Conservation (phyloP, 2,797 vertebrate species). For the Tamandua tetradactyla region DNA sequence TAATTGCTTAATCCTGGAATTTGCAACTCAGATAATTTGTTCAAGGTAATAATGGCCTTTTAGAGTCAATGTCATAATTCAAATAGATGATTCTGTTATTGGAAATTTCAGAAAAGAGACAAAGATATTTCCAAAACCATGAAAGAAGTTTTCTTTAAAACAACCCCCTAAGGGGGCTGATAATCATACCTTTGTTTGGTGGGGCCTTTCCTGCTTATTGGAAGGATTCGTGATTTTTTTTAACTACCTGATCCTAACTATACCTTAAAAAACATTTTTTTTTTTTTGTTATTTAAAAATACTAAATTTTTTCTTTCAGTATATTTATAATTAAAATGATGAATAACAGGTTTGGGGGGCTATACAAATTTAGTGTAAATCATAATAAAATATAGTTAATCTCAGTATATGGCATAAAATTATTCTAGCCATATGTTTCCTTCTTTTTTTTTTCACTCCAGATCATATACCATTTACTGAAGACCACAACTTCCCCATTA, state of each 20-base stretch:
- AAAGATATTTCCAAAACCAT: not conserved
- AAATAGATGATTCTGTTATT: not conserved
- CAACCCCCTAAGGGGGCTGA: not conserved
- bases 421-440: not conserved
- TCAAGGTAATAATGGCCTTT: not conserved
- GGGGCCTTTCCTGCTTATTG: not conserved
- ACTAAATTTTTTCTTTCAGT: not conserved
- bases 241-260: not conserved
- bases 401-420: not conserved
- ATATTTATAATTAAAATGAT: not conserved
- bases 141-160: not conserved
- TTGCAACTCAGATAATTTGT: not conserved
- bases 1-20: not conserved
- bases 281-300: not conserved
- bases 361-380: constrained; percentile 31
- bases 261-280: not conserved
- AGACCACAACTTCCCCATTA: not conserved
- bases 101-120: not conserved
- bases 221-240: not conserved
- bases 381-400: not conserved
- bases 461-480: not conserved
- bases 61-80: not conserved
- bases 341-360: not conserved
- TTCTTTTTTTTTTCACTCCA: not conserved
- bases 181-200: not conserved